Evolutionary conservation across 2,888 invertebrate species (phyloP), one percentile per base, ranked within the genome.

Genomic region (Vandiemenella viatica): DNA sequence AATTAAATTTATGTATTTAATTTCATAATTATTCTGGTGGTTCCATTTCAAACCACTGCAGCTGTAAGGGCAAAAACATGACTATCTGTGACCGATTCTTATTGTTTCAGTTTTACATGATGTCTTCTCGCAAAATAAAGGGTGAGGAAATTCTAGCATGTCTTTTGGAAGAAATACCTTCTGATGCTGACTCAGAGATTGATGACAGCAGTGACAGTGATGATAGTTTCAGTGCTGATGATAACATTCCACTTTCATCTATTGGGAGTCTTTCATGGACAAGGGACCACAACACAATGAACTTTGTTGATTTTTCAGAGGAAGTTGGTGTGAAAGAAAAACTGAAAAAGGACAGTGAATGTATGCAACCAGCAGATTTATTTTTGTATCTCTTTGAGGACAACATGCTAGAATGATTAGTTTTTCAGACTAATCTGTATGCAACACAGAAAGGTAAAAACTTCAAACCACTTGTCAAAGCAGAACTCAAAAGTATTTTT

Each of bases 381-480:
- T 55, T 55, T 51, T 42, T 45, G 13, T 47, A 47, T 46, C 23
- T 56, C 19, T 52, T 57, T 48, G 44, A 54, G 17, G 53, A 49
- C n/a, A 41, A 45, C 37, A 37, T 57, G 20, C 47, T 57, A 38
- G 46, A 56, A 44, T 17, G 26, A 26, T 40, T 57, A 40, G 57
- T 55, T 7, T 47, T 52, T 40, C 53, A 58, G 50, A 55, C 55
- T 32, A 58, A 57, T 53, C 21, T 57, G 16, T 58, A 58, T 49
- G 37, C 21, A 10, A 51, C 54, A 18, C 51, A 54, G 46, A 37
- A 37, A 20, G 47, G 45, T 15, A 51, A 46, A 16, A 45, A 43
- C 48, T 45, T 46, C 22, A 18, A 40, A 13, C 50, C 49, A 37
- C 53, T 54, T 7, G 50, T 17, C 37, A 23, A 37, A 15, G 48